Evolutionary conservation across 2,113 vertebrate genomes (phyloP).

Genomic region (Orientallactaga bullata): DNA sequence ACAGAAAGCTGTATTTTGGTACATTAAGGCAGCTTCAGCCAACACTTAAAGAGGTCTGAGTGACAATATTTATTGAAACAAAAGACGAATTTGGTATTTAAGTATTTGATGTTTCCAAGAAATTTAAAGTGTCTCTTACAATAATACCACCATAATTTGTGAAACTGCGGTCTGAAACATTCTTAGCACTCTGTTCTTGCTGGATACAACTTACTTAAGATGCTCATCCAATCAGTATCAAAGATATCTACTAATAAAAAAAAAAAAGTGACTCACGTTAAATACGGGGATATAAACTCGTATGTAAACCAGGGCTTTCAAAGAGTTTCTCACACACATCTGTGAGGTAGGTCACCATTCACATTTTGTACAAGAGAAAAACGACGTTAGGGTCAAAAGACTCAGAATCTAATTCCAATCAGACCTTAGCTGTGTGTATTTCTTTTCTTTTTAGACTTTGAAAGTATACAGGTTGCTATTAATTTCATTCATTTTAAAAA

Average conservation of each 20-base stretch:
- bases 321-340: slow-evolving; percentile 62
- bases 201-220: slow-evolving; percentile 44
- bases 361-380: slow-evolving; percentile 50
- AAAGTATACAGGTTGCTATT: slow-evolving; percentile 40
- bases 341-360: slow-evolving; percentile 78
- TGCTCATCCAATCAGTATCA: slow-evolving; percentile 55
- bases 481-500: slow-evolving; percentile 51
- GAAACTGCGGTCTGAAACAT: slow-evolving; percentile 61
- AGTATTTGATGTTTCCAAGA: slow-evolving; percentile 62
- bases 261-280: slow-evolving; percentile 29
- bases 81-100: slow-evolving; percentile 57
- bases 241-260: slow-evolving; percentile 30
- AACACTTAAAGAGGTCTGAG: slow-evolving; percentile 81
- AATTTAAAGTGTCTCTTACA: slow-evolving; percentile 53
- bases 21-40: slow-evolving; percentile 88
- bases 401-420: too few species aligned
- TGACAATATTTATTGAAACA: slow-evolving; percentile 48
- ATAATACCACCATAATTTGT: slow-evolving; percentile 52
- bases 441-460: slow-evolving; percentile 57
- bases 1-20: slow-evolving; percentile 76
- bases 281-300: slow-evolving; percentile 35
- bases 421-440: slow-evolving; percentile 4
- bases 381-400: slow-evolving; percentile 21
- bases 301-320: slow-evolving; percentile 25
- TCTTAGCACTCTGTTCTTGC: slow-evolving; percentile 53